Percentiles rank a stretch among this genome's conserved stretches.
Evolutionary conservation across 2,113 vertebrate genomes (phyloP).

Genomic region (Lepisosteus oculatus): DNA sequence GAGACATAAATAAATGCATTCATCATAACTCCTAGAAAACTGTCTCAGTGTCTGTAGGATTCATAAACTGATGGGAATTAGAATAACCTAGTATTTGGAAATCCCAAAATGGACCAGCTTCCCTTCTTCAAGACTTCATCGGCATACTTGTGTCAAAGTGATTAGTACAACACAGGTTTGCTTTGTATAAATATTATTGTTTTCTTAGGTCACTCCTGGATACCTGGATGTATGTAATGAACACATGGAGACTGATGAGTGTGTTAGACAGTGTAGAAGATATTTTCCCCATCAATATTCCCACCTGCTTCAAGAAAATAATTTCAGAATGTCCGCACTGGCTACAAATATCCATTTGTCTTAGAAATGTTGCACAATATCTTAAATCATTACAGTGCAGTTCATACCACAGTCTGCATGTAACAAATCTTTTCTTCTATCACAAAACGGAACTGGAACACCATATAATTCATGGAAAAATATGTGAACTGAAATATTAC

Average conservation of each 20-base stretch:
- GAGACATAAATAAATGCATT: background rate
- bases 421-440: too few species aligned
- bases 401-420: too few species aligned
- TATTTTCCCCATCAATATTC: background rate
- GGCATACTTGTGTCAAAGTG: background rate
- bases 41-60: background rate
- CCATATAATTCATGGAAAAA: too few species aligned
- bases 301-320: background rate
- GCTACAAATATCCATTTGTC: too few species aligned
- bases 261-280: background rate
- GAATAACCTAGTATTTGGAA: background rate
- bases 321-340: background rate
- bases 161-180: background rate
- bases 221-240: too few species aligned
- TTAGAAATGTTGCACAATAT: too few species aligned
- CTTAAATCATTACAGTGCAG: too few species aligned
- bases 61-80: background rate
- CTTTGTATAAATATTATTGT: too few species aligned
- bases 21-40: background rate
- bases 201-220: too few species aligned
- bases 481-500: too few species aligned
- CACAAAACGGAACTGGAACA: too few species aligned
- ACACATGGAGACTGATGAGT: background rate
- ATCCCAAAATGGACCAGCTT: background rate
- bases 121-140: background rate